Evolutionary conservation across 2,797 vertebrate species (phyloP), one percentile per base, ranked within the genome.

Genomic region (Lutjanus argentimaculatus): DNA sequence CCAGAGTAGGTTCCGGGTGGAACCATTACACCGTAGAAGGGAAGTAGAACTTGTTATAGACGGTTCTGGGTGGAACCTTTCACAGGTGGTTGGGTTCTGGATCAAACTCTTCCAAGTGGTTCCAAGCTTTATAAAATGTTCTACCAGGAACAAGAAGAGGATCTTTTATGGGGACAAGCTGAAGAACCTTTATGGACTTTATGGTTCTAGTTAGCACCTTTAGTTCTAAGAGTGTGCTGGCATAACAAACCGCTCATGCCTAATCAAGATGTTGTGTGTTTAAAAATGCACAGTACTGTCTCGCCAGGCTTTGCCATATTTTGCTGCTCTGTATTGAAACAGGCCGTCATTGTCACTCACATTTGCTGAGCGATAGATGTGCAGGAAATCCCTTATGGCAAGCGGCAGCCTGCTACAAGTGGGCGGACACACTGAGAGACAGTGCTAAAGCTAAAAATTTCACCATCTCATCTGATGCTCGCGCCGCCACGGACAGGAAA

Each of bases 361-460:
- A 84, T 91, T 86, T 66, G 83, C 85, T 75, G 82, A 90, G 88
- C 80, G 76, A 90, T 87, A 75, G 80, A 88, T 84, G 70, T 73
- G 84, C 89, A 91, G 94, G 92, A 94, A 95, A 95, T 93, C 94
- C 93, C 93, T 94, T 49, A 92, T 84, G 89, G 88, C 85, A 65
- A 91, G 84, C 66, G 67, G 45, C 90, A 79, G 85, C 51, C 83
- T 75, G 89, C 91, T 87, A 91, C 87, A 90, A 93, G 93, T 91
- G 85, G 91, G 93, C 82, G 84, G 89, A 91, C 80, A 77, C 86
- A 40, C 82, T 67, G 83, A 88, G 83, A 93, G 92, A 93, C 88
- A 58, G 82, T 1, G 71, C 85, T 70, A 63, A 82, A 82, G 85
- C 91, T 90, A 91, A 93, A 94, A 90, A 93, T 93, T 88, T 93